Evolutionary conservation across 92 coral and sea anemone genomes (phyloP).

Genomic region (Zoanthus solanderi): DNA sequence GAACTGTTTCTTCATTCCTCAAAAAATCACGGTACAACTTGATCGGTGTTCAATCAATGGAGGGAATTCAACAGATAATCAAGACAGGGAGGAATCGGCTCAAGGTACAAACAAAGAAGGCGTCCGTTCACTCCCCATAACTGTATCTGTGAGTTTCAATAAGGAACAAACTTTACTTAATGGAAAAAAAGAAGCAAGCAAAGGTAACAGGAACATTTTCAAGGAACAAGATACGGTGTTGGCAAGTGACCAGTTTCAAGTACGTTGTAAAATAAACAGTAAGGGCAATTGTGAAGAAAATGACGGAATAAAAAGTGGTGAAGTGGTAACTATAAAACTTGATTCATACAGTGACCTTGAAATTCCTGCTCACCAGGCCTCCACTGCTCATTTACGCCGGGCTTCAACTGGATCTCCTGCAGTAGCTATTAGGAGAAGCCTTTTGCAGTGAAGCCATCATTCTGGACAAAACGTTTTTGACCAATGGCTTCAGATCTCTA

Average conservation of each 20-base stretch:
- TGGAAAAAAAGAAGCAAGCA: not conserved
- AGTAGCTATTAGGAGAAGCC: conserved; percentile 47
- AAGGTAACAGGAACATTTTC: not conserved
- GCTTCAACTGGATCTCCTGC: conserved; percentile 86
- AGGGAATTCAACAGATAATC: not conserved
- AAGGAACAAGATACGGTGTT: not conserved
- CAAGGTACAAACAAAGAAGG: not conserved
- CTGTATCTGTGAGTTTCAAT: conserved; percentile 28
- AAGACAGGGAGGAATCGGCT: not conserved
- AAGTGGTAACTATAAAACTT: conserved; percentile 81
- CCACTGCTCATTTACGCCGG: conserved; percentile 67
- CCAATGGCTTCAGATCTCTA: no score
- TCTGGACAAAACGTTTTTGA: no score
- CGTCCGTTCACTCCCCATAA: not conserved
- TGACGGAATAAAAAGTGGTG: conserved; percentile 37
- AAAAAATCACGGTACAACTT: conserved; percentile 64
- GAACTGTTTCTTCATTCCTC: conserved; percentile 48
- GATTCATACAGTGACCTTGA: conserved; percentile 75
- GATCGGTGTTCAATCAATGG: conserved; percentile 46
- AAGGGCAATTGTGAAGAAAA: conserved; percentile 23
- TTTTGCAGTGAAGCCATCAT: not conserved
- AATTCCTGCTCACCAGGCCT: conserved; percentile 58
- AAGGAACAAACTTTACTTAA: not conserved
- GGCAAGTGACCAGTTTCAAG: conserved; percentile 1
- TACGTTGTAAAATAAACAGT: conserved; percentile 22